phyloP scores from a whole-genome alignment of 2,888 invertebrate genomes.

The Colletes collaris region DNA sequence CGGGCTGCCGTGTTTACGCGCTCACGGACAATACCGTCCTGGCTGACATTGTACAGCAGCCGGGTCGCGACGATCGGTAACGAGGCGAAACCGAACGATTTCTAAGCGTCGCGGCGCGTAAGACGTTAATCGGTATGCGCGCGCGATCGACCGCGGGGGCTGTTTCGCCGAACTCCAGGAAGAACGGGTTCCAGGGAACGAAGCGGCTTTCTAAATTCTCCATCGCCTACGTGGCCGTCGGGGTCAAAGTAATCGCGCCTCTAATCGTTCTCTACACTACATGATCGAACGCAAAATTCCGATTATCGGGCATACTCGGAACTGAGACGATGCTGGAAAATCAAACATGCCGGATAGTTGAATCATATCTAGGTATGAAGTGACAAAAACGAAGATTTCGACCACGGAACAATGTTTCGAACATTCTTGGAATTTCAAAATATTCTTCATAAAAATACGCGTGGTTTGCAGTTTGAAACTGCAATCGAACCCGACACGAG shows the following conservation, averaged over 20 bases:
- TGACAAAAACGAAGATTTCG: too few relatives aligned
- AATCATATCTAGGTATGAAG: too few relatives aligned
- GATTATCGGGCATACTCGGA: neutral
- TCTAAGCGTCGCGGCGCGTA: slow-evolving; percentile 40
- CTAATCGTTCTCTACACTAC: neutral
- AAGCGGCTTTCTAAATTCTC: slow-evolving; percentile 40
- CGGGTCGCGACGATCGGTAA: slow-evolving; percentile 39
- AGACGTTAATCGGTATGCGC: slow-evolving; percentile 46
- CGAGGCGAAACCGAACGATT: slow-evolving; percentile 48
- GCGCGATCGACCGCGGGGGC: slow-evolving; percentile 27
- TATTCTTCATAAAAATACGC: neutral
- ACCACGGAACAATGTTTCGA: too few relatives aligned
- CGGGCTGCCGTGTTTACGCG: slow-evolving; percentile 48
- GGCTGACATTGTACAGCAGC: slow-evolving; percentile 26
- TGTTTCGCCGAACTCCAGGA: slow-evolving; percentile 41
- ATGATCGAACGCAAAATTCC: too few relatives aligned
- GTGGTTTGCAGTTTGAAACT: too few relatives aligned
- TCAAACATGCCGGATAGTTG: too few relatives aligned
- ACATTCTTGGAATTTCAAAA: neutral
- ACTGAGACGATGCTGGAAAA: neutral
- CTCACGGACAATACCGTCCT: slow-evolving; percentile 44
- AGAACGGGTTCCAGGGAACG: slow-evolving; percentile 40
- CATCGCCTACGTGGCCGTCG: slow-evolving; percentile 28
- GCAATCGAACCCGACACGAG: too few relatives aligned
- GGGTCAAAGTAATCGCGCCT: slow-evolving; percentile 20